phyloP scores from a whole-genome alignment of 2,797 vertebrate genomes.

The Vespertilio murinus region DNA sequence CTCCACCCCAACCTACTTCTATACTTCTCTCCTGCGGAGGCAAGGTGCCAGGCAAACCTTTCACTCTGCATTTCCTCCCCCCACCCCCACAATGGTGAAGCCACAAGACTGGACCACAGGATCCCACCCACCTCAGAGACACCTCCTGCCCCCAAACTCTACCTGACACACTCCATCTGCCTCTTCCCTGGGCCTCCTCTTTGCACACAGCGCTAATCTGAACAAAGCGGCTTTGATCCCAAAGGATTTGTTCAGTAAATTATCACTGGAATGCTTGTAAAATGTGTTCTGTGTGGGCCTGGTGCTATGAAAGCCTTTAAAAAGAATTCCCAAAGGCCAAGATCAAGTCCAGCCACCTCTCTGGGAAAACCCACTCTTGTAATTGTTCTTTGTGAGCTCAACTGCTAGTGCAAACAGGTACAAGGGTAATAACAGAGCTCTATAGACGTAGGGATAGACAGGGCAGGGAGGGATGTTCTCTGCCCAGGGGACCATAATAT shows the following conservation, averaged over 20 bases:
- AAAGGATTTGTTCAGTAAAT: background rate
- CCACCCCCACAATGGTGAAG: background rate
- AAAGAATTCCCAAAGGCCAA: background rate
- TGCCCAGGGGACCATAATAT: background rate
- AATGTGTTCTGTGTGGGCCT: background rate
- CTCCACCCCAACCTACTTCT: background rate
- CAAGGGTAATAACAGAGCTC: background rate
- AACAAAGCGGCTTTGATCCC: constrained; percentile 1
- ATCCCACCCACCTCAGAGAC: background rate
- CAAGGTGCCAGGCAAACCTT: background rate
- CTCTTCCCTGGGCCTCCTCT: background rate
- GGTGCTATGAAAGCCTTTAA: background rate
- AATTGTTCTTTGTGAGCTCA: background rate
- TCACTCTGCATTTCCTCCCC: background rate
- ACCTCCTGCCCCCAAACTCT: background rate
- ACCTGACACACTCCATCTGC: background rate
- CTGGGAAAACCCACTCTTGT: background rate
- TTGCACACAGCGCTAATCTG: background rate
- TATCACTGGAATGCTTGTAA: background rate
- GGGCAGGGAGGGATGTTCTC: background rate
- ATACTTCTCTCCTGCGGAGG: background rate
- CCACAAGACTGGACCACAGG: background rate
- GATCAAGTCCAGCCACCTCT: background rate
- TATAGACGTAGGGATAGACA: background rate
- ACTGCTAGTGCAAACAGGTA: background rate